Percentiles rank a stretch among this genome's conserved stretches.
Conservation (phyloP, 2,888 invertebrate genomes). For the Thymelicus sylvestris region DNA sequence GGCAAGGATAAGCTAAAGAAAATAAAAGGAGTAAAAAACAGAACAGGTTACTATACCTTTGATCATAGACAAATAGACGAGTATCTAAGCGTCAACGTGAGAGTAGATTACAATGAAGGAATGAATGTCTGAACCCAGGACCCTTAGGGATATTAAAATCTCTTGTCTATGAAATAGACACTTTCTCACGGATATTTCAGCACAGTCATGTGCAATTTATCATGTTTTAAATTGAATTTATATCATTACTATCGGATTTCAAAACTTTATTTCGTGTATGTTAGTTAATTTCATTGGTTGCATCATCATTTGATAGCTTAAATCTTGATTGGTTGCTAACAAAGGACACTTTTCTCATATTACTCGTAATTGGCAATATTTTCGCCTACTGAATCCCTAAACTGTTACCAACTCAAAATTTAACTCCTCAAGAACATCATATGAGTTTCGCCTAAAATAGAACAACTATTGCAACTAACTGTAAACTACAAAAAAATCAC, state of each 20-base stretch:
- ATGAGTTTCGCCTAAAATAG: not conserved
- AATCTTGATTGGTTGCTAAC: too few relatives aligned
- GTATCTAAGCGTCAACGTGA: constrained; percentile 57
- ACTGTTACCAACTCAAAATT: too few relatives aligned
- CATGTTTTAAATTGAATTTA: not conserved
- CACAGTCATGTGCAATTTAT: constrained; percentile 46
- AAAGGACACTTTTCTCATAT: too few relatives aligned
- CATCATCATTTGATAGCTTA: too few relatives aligned
- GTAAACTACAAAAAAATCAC: constrained; percentile 24
- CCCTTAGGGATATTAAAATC: constrained; percentile 55
- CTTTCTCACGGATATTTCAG: constrained; percentile 67
- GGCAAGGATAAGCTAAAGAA: constrained; percentile 41
- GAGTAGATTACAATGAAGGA: constrained; percentile 51
- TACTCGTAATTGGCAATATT: too few relatives aligned
- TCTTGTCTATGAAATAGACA: constrained; percentile 59
- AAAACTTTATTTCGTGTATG: not conserved
- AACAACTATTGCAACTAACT: constrained; percentile 10
- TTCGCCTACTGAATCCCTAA: too few relatives aligned
- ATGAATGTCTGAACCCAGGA: constrained; percentile 43
- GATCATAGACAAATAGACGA: constrained; percentile 66
- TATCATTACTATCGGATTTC: not conserved
- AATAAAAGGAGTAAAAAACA: constrained; percentile 52
- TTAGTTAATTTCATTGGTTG: too few relatives aligned
- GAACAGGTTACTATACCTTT: constrained; percentile 71
- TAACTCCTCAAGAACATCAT: too few relatives aligned